A percentile compares a stretch with the other conserved stretches of the same genome.
Evolutionary conservation across 2,113 vertebrate genomes (phyloP).

Genomic region (Suncus etruscus): DNA sequence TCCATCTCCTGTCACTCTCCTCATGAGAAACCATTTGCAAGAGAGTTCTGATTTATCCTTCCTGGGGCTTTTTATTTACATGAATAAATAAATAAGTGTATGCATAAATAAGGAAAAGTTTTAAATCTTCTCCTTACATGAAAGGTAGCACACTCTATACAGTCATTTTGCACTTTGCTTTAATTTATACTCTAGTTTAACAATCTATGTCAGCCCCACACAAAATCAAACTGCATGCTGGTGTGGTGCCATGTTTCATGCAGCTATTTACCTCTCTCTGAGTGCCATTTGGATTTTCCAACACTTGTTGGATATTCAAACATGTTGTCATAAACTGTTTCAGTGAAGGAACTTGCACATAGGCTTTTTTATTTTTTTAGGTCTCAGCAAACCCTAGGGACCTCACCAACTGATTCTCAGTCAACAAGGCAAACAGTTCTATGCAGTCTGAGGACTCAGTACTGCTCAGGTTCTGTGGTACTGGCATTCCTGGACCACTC

Average conservation of each 20-base stretch:
- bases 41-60: slow-evolving; percentile 11
- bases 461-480: no score
- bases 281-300: not conserved
- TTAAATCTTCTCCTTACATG: not conserved
- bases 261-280: not conserved
- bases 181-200: slow-evolving; percentile 23
- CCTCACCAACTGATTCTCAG: no score
- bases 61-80: not conserved
- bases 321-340: not conserved
- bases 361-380: not conserved
- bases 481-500: no score
- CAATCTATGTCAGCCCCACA: not conserved
- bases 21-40: not conserved
- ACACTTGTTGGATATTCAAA: not conserved
- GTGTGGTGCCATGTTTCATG: not conserved
- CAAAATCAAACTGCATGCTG: no score
- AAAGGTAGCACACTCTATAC: not conserved
- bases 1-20: not conserved
- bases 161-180: not conserved
- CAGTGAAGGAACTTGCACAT: not conserved
- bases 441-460: no score
- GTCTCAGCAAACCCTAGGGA: not conserved
- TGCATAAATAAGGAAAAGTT: not conserved
- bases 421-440: no score
- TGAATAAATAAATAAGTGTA: not conserved